These are phyloP conservation scores for Biston stratarius DNA, from an alignment of 2,888 invertebrate genomes.

Conservation along the genomic window DNA sequence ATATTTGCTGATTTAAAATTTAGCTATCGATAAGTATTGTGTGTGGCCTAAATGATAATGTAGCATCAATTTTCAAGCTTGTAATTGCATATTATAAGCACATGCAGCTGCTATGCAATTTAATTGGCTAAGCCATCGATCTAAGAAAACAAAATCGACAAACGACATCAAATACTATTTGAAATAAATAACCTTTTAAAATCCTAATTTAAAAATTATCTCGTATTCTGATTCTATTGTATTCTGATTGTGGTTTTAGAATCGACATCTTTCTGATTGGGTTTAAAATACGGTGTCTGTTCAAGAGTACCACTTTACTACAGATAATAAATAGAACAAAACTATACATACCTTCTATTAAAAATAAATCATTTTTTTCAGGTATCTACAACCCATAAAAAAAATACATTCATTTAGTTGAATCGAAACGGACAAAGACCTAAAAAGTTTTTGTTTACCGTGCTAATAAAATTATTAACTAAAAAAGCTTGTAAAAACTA, in stretches of 20 bases:
- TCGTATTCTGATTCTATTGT: not conserved
- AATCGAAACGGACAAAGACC: no score
- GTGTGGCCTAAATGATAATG: constrained; percentile 31
- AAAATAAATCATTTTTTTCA: no score
- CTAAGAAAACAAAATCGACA: not conserved
- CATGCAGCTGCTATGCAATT: not conserved
- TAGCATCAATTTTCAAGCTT: constrained; percentile 25
- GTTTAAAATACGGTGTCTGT: no score
- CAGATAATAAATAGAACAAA: no score
- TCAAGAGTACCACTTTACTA: no score
- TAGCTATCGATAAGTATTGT: constrained; percentile 25
- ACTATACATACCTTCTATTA: no score
- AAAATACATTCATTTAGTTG: no score
- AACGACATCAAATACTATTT: not conserved
- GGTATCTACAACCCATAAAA: no score
- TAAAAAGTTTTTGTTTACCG: not conserved
- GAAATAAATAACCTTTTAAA: not conserved
- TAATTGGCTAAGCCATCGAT: constrained; percentile 4
- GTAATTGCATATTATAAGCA: constrained; percentile 7
- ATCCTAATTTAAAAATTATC: not conserved
- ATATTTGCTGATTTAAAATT: constrained; percentile 20
- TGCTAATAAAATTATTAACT: not conserved
- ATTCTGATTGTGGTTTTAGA: no score
- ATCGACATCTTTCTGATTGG: no score
- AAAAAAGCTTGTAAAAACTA: not conserved